Evolutionary conservation across 2,888 invertebrate species (phyloP), one percentile per base, ranked within the genome.

Genomic region (Catocala nupta): DNA sequence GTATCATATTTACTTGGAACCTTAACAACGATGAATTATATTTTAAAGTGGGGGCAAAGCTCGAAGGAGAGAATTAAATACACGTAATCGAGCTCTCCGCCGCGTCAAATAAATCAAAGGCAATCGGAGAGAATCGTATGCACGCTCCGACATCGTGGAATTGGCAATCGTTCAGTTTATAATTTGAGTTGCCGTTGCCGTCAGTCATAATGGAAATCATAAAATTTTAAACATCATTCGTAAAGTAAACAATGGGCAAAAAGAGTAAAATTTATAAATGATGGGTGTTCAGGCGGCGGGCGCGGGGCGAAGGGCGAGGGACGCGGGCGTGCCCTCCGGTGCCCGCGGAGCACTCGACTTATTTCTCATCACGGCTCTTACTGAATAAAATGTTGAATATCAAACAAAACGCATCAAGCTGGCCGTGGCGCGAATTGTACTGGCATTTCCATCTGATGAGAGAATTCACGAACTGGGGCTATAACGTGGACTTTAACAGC

Each of bases 201-300:
- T 87, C 89, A 84, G 82, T 87, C 86, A 85, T 87, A 88, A 91
- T 90, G 90, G 88, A 87, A 89, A 90, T 90, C 91, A 89, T 92
- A 93, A 92, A 92, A 88, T 82, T 90, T 89, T 86, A 87, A 89
- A 88, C 86, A 88, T 86, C 87, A 86, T 78, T 86, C 83, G 89
- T 90, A 89, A 92, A 93, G 90, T 90, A 93, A 94, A 94, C 93
- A 94, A 93, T 93, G 91, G 90, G 81, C 79, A 91, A 92, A 93
- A 92, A 88, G 89, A 90, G 84, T 84, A 90, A 88, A 82, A 83
- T 77, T 73, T 70, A 78, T 84, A 84, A 89, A 85, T 78, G 85
- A 82, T 78, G 81, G 81, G 82, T 81, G 86, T 79, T 80, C 63
- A 25, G 25, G 25, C 25, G 25, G 25, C 25, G 25, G 25, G 25